Evolutionary conservation across 2,797 vertebrate species (phyloP).

Genomic region (Simalia tracyae): DNA sequence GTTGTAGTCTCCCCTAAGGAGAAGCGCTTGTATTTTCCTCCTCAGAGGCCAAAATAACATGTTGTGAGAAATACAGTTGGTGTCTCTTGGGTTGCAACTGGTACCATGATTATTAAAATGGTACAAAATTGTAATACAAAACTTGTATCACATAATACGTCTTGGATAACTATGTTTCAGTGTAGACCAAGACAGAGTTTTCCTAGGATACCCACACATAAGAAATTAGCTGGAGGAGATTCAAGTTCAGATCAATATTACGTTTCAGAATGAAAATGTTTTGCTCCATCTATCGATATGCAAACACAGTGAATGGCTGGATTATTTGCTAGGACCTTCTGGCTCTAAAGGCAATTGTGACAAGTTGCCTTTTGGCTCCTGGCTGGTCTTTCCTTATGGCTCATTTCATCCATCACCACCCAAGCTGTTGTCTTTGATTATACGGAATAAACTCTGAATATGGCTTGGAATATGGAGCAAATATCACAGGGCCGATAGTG

Average conservation of each 20-base stretch:
- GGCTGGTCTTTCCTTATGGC: not conserved
- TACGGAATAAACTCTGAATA: not conserved
- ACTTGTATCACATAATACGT: not conserved
- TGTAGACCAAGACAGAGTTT: not conserved
- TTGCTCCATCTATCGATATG: not conserved
- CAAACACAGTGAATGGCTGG: not conserved
- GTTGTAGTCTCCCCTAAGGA: not conserved
- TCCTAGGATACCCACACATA: not conserved
- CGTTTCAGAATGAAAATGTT: not conserved
- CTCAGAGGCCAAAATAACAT: not conserved
- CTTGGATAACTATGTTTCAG: not conserved
- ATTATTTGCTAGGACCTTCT: conserved; percentile 18
- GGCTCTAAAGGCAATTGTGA: conserved; percentile 6
- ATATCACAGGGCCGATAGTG: not conserved
- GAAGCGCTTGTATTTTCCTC: not conserved
- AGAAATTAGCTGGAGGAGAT: not conserved
- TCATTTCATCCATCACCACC: not conserved
- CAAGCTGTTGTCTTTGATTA: not conserved
- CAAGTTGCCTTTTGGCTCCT: not conserved
- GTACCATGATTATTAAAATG: not conserved
- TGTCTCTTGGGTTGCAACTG: not conserved
- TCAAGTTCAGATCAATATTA: not conserved
- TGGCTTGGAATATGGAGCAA: not conserved
- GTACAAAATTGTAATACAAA: not conserved
- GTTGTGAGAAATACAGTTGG: not conserved